phyloP scores from a whole-genome alignment of 2,113 vertebrate species.

The Micromys minutus region DNA sequence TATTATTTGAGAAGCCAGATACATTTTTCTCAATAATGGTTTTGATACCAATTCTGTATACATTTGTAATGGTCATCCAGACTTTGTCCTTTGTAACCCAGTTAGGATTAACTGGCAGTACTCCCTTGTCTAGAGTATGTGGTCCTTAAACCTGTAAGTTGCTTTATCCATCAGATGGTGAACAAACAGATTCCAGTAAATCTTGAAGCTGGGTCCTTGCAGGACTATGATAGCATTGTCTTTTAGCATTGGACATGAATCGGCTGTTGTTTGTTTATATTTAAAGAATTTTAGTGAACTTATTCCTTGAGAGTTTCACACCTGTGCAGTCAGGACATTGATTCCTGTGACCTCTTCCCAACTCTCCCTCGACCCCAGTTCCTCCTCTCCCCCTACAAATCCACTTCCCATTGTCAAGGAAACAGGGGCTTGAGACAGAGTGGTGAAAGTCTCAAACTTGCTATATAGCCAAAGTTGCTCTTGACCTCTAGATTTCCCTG shows the following conservation, averaged over 20 bases:
- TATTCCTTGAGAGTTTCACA: not conserved
- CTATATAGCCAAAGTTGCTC: not conserved
- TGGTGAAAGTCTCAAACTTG: not conserved
- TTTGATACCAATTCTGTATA: not conserved
- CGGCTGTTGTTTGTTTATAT: not conserved
- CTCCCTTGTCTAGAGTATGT: not conserved
- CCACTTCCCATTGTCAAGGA: not conserved
- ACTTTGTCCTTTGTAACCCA: not conserved
- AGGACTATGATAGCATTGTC: not conserved
- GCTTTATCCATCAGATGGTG: not conserved
- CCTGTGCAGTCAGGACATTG: too few relatives aligned
- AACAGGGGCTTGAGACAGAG: not conserved
- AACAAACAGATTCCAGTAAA: not conserved
- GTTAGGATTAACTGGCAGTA: not conserved
- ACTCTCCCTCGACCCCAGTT: not conserved
- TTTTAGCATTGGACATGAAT: conserved; percentile 31
- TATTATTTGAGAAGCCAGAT: not conserved
- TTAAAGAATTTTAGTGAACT: not conserved
- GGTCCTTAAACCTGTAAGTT: conserved; percentile 28
- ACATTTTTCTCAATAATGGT: not conserved
- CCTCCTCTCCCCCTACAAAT: too few relatives aligned
- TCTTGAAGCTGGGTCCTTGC: not conserved
- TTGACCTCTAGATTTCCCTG: not conserved
- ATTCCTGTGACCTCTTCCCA: not conserved
- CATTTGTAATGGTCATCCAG: not conserved